Base-by-base conservation (phyloP, 2,113 vertebrate species). In the Lophotis ruficrista region DNA sequence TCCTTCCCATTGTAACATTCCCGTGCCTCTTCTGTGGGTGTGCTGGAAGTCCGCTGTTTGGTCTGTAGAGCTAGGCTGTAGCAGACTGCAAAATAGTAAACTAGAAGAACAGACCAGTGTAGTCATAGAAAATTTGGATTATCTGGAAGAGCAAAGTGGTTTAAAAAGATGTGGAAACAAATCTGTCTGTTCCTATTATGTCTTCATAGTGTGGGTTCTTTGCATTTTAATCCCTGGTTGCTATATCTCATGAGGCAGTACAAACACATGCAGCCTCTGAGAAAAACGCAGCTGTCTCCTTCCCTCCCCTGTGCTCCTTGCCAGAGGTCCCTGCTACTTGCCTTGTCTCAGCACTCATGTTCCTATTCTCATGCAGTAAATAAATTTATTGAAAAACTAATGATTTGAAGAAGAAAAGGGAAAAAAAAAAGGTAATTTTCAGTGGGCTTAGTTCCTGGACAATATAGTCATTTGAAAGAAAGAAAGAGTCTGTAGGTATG, bases 1-100 rank as follows among this genome's bases (percentile, higher is more conserved):
- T 0, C 22, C 17, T 61, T 65, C 4, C 10, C 3, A 8, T 37
- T 28, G 0, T 10, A 37, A 25, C 20, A 18, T 62, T 41, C 4
- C 10, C 28, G 2, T 14, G 4, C 12, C 9, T 27, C 19, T 73
- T 43, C 20, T 28, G 13, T n/a, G 41, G n/a, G 1, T 65, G 14
- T 56, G 23, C 64, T 87, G 50, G 28, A 51, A 51, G 35, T 51
- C 41, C 30, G 2, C 28, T 58, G 58, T 20, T 33, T 5, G 4
- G 15, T 7, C n/a, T 54, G 2, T 47, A n/a, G n/a, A 83, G 51
- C 33, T 41, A 33, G 38, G 15, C 53, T 54, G 37, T 3, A 69
- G 38, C 54, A 73, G 51, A 50, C 53, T 38, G 33, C 58, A 72
- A 24, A 68, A 23, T 1, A 57, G 21, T 33, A 20, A 51, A 57